Conservation (phyloP, 2,113 vertebrate genomes). For the Neolamprologus modestus region DNA sequence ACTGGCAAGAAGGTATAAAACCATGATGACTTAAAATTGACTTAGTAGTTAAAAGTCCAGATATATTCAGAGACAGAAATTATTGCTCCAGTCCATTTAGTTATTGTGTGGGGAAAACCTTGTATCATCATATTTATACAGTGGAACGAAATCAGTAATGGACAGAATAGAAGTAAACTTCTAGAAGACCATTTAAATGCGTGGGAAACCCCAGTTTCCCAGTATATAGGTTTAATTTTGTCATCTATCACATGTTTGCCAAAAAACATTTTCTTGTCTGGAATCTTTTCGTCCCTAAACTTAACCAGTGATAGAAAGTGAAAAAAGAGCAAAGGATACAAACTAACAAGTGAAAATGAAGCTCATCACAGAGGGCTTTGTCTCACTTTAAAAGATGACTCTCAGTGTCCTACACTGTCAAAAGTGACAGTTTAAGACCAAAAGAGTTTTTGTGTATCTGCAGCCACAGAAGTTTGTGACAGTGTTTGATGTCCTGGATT, state of each 20-base stretch:
- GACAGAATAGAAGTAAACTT: not conserved
- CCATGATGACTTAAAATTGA: not conserved
- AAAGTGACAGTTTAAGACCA: not conserved
- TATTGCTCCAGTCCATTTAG: not conserved
- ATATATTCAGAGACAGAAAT: not conserved
- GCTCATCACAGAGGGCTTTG: not conserved
- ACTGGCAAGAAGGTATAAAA: not conserved
- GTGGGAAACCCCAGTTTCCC: not conserved
- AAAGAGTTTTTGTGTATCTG: not conserved
- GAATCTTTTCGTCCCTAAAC: not conserved
- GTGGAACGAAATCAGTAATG: not conserved
- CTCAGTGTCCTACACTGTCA: not conserved
- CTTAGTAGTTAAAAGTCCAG: not conserved
- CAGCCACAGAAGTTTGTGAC: not conserved
- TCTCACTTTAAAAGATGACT: not conserved
- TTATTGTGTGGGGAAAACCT: not conserved
- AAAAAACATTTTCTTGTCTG: fast-evolving
- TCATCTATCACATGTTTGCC: not conserved
- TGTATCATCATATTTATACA: not conserved
- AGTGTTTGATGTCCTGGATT: not conserved
- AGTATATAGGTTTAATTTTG: not conserved
- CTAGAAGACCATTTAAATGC: not conserved
- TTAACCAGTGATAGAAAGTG: not conserved
- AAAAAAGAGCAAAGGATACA: not conserved
- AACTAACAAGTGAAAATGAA: not conserved